phyloP scores from a whole-genome alignment of 2,113 vertebrate genomes.

The Prietella phreatophila region DNA sequence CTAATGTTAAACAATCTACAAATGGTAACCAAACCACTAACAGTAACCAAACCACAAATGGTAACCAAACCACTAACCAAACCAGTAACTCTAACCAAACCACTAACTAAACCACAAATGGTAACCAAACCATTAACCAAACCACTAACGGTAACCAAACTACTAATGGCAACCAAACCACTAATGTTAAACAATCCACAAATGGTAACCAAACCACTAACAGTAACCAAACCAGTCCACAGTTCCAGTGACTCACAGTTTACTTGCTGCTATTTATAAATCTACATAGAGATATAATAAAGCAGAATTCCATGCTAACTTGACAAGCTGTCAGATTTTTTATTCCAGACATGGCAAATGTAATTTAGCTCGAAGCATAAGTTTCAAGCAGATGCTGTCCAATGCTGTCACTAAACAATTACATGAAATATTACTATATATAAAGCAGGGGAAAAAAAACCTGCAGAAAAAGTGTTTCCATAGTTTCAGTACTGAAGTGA shows the following conservation, averaged over 20 bases:
- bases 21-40: no score
- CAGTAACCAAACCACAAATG: no score
- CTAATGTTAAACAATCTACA: no score
- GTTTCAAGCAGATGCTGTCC: neutral
- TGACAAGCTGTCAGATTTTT: neutral
- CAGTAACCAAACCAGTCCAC: neutral
- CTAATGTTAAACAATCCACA: no score
- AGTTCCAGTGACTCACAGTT: neutral
- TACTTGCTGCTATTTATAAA: neutral
- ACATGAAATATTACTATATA: neutral
- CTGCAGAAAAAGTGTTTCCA: neutral
- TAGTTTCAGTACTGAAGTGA: neutral
- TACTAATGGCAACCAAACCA: no score
- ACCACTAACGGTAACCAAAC: no score
- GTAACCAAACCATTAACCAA: no score
- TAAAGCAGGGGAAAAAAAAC: neutral
- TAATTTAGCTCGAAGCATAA: neutral
- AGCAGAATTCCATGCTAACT: neutral
- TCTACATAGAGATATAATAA: neutral
- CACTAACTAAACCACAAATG: no score
- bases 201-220: no score
- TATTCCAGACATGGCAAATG: neutral
- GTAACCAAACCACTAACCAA: no score
- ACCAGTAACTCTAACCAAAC: no score
- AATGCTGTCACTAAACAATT: neutral